Base-by-base conservation (phyloP, 2,888 invertebrate species). In the Zhuqinia jingwanae region DNA sequence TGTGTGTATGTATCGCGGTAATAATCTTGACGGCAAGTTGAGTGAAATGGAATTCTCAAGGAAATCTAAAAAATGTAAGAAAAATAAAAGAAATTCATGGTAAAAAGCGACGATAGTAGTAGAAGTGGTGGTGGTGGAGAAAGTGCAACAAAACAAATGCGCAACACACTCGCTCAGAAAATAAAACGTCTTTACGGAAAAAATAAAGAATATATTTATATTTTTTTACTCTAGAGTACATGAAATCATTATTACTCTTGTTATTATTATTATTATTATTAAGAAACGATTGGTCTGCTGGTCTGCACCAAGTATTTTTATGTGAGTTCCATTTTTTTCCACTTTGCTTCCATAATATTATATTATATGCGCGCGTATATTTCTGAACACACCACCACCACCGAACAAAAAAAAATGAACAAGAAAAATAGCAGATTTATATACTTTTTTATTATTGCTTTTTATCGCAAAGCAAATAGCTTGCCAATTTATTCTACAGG, bases 401-500 rank as follows among this genome's bases (percentile, higher is more conserved):
- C n/a, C n/a, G n/a, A n/a, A n/a, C n/a, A n/a, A 15, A 30, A 47
- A 25, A 60, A 75, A 63, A 63, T 75, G 82, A 73, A 82, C 63
- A 75, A 63, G 75, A 76, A 83, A 82, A 68, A 13, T 30, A 75
- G 13, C 42, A 27, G 10, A 36, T 78, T 36, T 56, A 53, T 56
- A 53, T 81, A 81, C 73, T 63, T 65, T 36, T 70, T 77, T 85
- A 70, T 78, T 85, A 85, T 77, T 68, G 77, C 70, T 60, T 85
- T 78, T 78, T 85, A 85, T 85, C 84, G 84, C 45, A 25, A 36
- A 30, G 84, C 68, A 85, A 85, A 78, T 85, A 56, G 84, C 70
- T 85, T 85, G 84, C 84, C 86, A 86, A 86, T 86, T 86, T 86
- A 81, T 80, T 81, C 81, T 76, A 80, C 76, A 81, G 86, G 81